Evolutionary conservation across 2,113 vertebrate genomes (phyloP).

Genomic region (Halcyon malimbica): DNA sequence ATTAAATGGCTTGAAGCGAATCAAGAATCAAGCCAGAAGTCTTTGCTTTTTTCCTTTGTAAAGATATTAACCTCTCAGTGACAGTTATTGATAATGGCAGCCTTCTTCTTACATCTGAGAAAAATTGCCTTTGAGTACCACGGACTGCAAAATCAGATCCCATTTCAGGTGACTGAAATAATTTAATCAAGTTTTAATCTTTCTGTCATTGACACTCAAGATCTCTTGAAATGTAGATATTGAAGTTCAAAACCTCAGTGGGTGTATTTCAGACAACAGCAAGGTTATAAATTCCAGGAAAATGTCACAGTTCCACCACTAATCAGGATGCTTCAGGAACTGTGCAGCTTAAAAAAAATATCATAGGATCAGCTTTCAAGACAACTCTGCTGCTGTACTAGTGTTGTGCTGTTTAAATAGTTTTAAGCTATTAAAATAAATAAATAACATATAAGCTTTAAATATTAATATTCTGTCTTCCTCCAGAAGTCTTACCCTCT

Average conservation of each 20-base stretch:
- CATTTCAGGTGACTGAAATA: not conserved
- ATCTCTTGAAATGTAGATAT: not conserved
- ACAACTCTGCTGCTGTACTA: not conserved
- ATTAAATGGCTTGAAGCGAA: not conserved
- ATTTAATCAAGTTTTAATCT: not conserved
- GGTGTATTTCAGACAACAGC: not conserved
- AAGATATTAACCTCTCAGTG: not conserved
- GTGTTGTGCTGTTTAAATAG: not conserved
- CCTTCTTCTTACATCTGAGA: not conserved
- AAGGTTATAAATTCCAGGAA: not conserved
- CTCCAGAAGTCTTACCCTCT: not conserved
- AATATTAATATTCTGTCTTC: not conserved
- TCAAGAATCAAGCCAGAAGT: not conserved
- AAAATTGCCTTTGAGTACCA: not conserved
- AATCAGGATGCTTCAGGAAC: not conserved
- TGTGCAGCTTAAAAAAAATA: not conserved
- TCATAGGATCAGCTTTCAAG: not conserved
- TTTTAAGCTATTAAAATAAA: not conserved
- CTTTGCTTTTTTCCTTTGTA: not conserved
- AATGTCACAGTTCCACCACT: not conserved
- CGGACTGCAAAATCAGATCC: not conserved
- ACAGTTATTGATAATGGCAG: not conserved
- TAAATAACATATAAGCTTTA: not conserved
- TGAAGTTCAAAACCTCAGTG: not conserved
- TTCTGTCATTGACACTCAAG: not conserved